Percentiles rank a stretch among this genome's conserved stretches.
Evolutionary conservation across 1,140 invertebrate species (phyloP).

Genomic region (Eupristina koningsbergeri): DNA sequence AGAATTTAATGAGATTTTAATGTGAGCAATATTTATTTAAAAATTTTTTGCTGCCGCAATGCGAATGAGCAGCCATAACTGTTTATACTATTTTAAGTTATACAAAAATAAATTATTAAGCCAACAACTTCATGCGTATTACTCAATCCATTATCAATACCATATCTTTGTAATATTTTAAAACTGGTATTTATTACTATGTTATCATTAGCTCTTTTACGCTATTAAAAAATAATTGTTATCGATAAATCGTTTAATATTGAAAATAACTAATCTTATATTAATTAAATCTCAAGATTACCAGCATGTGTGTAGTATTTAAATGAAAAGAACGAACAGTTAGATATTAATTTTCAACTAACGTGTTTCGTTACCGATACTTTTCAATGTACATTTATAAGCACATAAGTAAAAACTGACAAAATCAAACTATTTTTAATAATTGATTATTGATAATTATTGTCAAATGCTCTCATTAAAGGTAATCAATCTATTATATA

Average conservation of each 20-base stretch:
- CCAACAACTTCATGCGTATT: too few relatives aligned
- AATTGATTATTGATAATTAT: neutral
- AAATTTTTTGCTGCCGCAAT: too few relatives aligned
- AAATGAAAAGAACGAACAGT: neutral
- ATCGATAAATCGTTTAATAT: neutral
- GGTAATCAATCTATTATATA: neutral
- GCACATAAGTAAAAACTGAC: neutral
- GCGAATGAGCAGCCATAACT: too few relatives aligned
- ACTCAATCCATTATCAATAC: too few relatives aligned
- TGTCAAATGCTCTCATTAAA: neutral
- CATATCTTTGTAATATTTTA: neutral
- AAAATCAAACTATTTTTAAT: neutral
- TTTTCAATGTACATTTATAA: neutral
- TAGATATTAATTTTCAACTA: neutral
- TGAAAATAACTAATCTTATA: neutral
- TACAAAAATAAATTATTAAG: too few relatives aligned
- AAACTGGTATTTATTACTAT: neutral
- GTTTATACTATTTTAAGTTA: too few relatives aligned
- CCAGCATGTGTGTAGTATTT: neutral
- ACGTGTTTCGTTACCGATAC: neutral
- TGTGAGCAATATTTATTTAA: too few relatives aligned
- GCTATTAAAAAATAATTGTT: neutral
- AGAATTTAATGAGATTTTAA: too few relatives aligned
- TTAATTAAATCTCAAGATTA: neutral
- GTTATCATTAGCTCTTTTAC: neutral